phyloP scores from a whole-genome alignment of 1,140 invertebrate species.

The Tachypleus tridentatus region DNA sequence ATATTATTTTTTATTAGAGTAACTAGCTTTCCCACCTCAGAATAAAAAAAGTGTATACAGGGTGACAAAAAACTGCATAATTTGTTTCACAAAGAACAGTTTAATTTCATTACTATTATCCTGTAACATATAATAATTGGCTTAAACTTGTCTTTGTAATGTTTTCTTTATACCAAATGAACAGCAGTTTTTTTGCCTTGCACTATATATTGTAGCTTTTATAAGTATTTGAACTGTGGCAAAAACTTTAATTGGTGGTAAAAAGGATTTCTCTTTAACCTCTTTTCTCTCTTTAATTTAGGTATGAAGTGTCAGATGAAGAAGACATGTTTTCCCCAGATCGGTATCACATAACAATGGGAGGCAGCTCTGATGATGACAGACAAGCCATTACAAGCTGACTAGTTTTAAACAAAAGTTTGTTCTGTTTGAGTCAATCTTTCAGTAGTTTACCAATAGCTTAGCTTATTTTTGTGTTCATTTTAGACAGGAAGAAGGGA shows the following conservation, averaged over 20 bases:
- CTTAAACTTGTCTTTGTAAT: neutral
- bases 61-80: too few relatives aligned
- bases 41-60: too few relatives aligned
- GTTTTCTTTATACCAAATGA: neutral
- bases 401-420: neutral
- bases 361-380: conserved; percentile 19
- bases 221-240: neutral
- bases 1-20: too few relatives aligned
- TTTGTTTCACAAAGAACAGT: too few relatives aligned
- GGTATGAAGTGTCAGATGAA: conserved; percentile 22
- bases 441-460: too few relatives aligned
- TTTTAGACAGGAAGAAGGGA: too few relatives aligned
- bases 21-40: too few relatives aligned
- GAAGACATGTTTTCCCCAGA: conserved; percentile 18
- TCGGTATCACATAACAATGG: conserved; percentile 11
- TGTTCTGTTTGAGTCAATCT: too few relatives aligned
- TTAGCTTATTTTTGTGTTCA: too few relatives aligned
- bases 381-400: conserved; percentile 9
- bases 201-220: neutral
- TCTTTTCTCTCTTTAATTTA: conserved; percentile 1
- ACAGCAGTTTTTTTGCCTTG: neutral
- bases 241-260: neutral
- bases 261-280: neutral
- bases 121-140: neutral
- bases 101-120: neutral